Evolutionary conservation across 2,888 invertebrate genomes (phyloP).

Genomic region (Leptarthrus brevirostris): DNA sequence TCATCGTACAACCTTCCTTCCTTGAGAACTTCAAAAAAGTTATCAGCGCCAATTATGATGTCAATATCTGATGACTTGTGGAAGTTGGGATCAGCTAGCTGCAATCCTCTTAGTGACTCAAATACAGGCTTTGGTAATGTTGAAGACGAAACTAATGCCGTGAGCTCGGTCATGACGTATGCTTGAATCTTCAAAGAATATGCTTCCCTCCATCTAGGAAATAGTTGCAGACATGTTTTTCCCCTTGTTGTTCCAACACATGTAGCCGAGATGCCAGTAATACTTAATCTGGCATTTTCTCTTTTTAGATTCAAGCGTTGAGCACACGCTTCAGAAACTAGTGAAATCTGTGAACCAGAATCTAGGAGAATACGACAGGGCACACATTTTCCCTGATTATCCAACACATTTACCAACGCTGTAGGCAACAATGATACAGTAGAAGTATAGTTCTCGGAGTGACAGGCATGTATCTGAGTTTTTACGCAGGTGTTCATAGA

Average conservation of each 20-base stretch:
- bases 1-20: too few relatives aligned
- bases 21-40: neutral
- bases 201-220: too few relatives aligned
- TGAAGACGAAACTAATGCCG: neutral
- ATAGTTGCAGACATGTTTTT: neutral
- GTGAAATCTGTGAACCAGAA: neutral
- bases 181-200: too few relatives aligned
- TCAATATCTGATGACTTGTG: neutral
- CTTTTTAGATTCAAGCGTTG: neutral
- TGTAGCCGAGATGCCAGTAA: too few relatives aligned
- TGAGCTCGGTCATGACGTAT: neutral
- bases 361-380: constrained; percentile 2
- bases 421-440: neutral
- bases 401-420: neutral
- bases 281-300: neutral
- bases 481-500: neutral
- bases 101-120: too few relatives aligned
- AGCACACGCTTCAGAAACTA: neutral
- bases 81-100: neutral
- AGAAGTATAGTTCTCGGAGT: neutral
- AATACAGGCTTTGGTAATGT: too few relatives aligned
- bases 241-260: neutral
- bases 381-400: neutral
- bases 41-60: neutral
- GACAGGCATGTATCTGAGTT: neutral